Evolutionary conservation across 2,888 invertebrate genomes (phyloP), one percentile per base, ranked within the genome.

Genomic region (Dryobota labecula): DNA sequence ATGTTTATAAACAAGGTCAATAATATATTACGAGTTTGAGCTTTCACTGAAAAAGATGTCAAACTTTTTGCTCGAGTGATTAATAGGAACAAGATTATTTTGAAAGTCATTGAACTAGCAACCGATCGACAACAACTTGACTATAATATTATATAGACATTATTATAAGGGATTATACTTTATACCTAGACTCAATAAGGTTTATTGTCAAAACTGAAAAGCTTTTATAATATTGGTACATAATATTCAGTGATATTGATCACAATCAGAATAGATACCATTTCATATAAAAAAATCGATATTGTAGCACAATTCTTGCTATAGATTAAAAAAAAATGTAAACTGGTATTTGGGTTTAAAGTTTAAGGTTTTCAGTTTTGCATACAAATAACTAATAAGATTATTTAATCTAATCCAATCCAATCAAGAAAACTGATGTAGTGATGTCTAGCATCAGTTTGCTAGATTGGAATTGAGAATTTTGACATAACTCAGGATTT

Each of bases 31-130:
- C 49, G n/a, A n/a, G n/a, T 77, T 58, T 47, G 58, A 53, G 61
- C 84, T 84, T 81, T 83, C 84, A 81, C 78, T 67, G 20, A 56
- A 15, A 70, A 51, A 64, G 51, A 80, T 76, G 82, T 70, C 80
- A 83, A 76, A 82, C 63, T 76, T 80, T 70, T 61, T 76, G 70
- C 70, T 80, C 70, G 24, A 54, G 54, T 79, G 83, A 73, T 67
- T 41, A 68, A 70, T 72, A 56, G 70, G 62, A 64, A 41, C 69
- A 65, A 76, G 68, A 71, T 73, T 77, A 65, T 77, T 73, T 74
- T 69, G 64, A 70, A 77, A 78, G 83, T 78, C 66, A 78, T 62
- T 76, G 73, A 73, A 74, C 76, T 61, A 56, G 38, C 38, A 24
- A 70, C 15, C 18, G 65, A 66, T 57, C 51, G 24, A 51, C 45